Evolutionary conservation across 64 coral and sea anemone species (phyloP), one percentile per base, ranked within the genome.

Genomic region (Porites lutea): DNA sequence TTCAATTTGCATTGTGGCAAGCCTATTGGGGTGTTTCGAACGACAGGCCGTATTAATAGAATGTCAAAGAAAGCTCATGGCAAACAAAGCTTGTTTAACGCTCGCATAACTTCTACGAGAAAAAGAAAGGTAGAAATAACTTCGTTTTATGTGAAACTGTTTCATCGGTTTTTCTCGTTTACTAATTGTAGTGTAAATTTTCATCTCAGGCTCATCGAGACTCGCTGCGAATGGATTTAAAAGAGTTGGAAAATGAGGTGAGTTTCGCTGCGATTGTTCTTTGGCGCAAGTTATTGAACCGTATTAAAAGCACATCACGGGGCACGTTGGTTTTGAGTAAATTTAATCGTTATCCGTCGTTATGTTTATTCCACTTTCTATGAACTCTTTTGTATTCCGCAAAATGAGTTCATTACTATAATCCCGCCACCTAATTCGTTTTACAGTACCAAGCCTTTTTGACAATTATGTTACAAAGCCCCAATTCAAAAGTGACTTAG

Each of bases 181-280:
- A 6, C 3, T 84, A 64, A 69, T 84, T 52, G 7, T 23, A 21
- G 9, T 84, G 22, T 69, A 50, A 8, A 21, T 7, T 68, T 23
- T 67, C 6, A 69, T 68, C 65, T 20, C 53, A 97, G 95, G 90
- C 78, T 74, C 75, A 82, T 71, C 74, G 88, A 62, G 88, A 97
- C 54, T 91, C 88, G 8, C 89, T 97, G 46, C 82, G 92, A 14
- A 88, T 83, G 87, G 95, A 97, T 59, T 83, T 97, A 64, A 84
- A 81, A 54, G 86, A 94, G 23, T 83, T 97, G 44, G 95, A 97
- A 83, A 79, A 93, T 64, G 95, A 94, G 88, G 95, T 97, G 71
- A 71, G 50, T 59, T 45, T 4, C 2, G 61, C 8, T 45, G 48
- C 59, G 47, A 16, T 22, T 65, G 62, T 65, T 65, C 18, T 65